These are phyloP conservation scores for Grapholita molesta DNA, from an alignment of 1,140 invertebrate species.

Conservation along the genomic window DNA sequence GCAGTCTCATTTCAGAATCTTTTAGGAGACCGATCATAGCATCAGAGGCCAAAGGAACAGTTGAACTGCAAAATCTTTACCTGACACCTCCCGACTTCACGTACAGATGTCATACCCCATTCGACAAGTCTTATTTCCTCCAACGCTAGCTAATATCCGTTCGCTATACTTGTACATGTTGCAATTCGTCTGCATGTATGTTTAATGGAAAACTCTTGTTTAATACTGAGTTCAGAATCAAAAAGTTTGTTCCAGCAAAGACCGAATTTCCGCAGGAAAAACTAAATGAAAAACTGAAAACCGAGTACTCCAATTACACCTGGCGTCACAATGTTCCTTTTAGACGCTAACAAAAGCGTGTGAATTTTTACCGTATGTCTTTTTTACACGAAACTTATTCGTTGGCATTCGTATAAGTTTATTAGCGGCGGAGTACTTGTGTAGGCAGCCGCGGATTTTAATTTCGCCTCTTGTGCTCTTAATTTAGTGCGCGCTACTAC, in stretches of 20 bases:
- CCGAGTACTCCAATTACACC: neutral
- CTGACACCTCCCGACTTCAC: neutral
- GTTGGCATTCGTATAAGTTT: constrained; percentile 34
- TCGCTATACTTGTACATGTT: neutral
- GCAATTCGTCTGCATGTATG: neutral
- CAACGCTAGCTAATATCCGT: neutral
- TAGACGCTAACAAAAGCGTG: neutral
- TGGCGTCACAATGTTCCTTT: neutral
- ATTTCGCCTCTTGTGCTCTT: constrained; percentile 40
- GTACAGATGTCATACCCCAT: neutral
- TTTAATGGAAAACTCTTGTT: neutral
- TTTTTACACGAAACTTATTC: constrained; percentile 24
- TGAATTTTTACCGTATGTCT: neutral
- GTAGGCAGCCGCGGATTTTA: constrained; percentile 43
- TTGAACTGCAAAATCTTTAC: neutral
- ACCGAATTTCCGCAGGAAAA: neutral
- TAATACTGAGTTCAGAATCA: neutral
- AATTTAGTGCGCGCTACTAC: constrained; percentile 39
- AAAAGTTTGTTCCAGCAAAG: too few species aligned
- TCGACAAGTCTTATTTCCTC: neutral
- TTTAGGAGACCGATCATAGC: too few species aligned
- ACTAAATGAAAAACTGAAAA: neutral
- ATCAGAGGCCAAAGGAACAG: neutral
- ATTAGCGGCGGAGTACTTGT: constrained; percentile 29
- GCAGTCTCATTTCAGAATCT: too few species aligned